phyloP scores from a whole-genome alignment of 2,113 vertebrate species.

The Microcebus griseorufus region DNA sequence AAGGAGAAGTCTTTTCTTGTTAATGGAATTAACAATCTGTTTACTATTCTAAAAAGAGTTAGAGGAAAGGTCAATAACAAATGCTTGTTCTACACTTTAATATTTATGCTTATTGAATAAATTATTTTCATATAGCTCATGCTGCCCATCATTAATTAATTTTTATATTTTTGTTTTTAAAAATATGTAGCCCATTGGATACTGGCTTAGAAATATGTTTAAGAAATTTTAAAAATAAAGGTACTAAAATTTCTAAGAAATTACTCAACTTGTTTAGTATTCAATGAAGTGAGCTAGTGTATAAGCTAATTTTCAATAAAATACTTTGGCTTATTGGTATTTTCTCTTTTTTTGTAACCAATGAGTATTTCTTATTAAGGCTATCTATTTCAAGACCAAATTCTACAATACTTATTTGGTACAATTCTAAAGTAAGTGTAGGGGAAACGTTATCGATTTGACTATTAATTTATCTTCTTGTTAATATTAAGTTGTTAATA shows the following conservation, averaged over 20 bases:
- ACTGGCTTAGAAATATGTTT: conserved; percentile 76
- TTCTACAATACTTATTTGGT: conserved; percentile 16
- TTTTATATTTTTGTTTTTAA: conserved; percentile 53
- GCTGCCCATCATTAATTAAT: conserved; percentile 73
- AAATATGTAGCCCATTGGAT: conserved; percentile 38
- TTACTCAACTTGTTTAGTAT: conserved; percentile 78
- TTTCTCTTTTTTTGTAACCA: conserved; percentile 69
- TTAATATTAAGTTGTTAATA: conserved; percentile 1
- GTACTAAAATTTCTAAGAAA: conserved; percentile 83
- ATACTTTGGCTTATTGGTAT: conserved; percentile 73
- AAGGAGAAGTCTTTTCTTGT: conserved; percentile 52
- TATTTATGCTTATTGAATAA: conserved; percentile 80
- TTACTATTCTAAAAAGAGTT: conserved; percentile 53
- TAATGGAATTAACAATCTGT: conserved; percentile 1
- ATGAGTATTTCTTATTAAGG: conserved; percentile 65
- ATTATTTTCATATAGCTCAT: conserved; percentile 60
- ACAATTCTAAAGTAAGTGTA: background rate
- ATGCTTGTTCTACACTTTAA: conserved; percentile 56
- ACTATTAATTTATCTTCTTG: background rate
- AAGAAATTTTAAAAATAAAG: conserved; percentile 80
- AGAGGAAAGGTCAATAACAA: conserved; percentile 66
- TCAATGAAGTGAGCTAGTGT: conserved; percentile 70
- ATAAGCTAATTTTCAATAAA: conserved; percentile 44
- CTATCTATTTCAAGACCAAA: conserved; percentile 57
- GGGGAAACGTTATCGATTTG: background rate